Base-by-base conservation (phyloP, 2,113 vertebrate species). In the Acinonyx jubatus region DNA sequence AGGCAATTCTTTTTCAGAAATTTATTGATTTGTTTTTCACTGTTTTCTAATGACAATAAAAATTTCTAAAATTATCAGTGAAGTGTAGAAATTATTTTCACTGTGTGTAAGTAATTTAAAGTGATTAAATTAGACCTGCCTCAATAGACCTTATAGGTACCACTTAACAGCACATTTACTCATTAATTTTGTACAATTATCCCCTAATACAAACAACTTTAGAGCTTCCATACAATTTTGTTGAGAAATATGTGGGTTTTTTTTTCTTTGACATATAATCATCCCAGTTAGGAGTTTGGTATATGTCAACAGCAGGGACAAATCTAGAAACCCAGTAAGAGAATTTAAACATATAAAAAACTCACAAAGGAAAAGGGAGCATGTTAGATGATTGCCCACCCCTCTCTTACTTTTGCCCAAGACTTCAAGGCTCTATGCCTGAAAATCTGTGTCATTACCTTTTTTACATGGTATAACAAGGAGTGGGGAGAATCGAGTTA, bases 21-120 rank as follows among this genome's bases (percentile, higher is more conserved):
- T 90, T 36, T 91, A 48, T 31, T 71, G 16, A 91, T 92, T 89
- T 94, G 21, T 55, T 90, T 93, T 95, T 78, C n/a, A 94, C 68
- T 93, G 12, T 95, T 96, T 95, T 66, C n/a, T 71, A 96, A 85
- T 74, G 69, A 45, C 3, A 74, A 84, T 57, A 88, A 65, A 94
- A 96, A 93, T 76, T 78, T 93, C 23, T 93, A 93, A 97, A 93
- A 81, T 25, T 85, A 74, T 61, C 57, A 88, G 16, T 76, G 52
- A 93, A 76, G 23, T 66, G 14, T 45, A 78, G 81, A 87, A 91
- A 85, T 81, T 88, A 88, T 89, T 94, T 96, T 88, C 27, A 83
- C 19, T 76, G 0, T 48, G 14, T 73, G 38, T 63, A 65, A 12
- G 14, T 82, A 25, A 84, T 80, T 74, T 88, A 63, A 94, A 38